A percentile compares a stretch with the other conserved stretches of the same genome.
phyloP scores from a whole-genome alignment of 2,113 vertebrate species.

The Collichthys lucidus region DNA sequence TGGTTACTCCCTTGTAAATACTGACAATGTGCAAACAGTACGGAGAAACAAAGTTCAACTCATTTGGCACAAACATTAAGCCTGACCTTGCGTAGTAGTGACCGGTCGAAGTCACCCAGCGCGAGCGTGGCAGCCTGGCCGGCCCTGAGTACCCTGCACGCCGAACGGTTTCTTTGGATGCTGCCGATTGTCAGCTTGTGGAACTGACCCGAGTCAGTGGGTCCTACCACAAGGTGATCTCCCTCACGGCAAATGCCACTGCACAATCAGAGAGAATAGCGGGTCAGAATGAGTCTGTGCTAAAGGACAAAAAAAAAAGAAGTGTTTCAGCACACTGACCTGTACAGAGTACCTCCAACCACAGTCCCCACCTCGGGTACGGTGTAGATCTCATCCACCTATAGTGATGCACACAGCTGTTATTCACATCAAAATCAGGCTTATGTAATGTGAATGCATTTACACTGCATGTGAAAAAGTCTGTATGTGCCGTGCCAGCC shows the following conservation, averaged over 20 bases:
- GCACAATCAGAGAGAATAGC: conserved; percentile 39
- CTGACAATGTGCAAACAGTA: background rate
- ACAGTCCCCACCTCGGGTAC: conserved; percentile 98
- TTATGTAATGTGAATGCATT: background rate
- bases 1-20: background rate
- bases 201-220: conserved; percentile 92
- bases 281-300: background rate
- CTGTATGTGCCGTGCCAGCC: background rate
- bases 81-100: conserved; percentile 94
- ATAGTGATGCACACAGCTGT: conserved; percentile 39
- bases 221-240: conserved; percentile 94
- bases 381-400: conserved; percentile 99
- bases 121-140: conserved; percentile 97
- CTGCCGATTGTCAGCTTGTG: conserved; percentile 92
- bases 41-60: background rate
- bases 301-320: background rate
- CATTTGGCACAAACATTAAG: background rate
- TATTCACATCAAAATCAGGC: conserved; percentile 12
- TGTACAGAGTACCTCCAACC: conserved; percentile 96
- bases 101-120: conserved; percentile 93
- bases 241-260: conserved; percentile 98
- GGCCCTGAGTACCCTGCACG: conserved; percentile 93
- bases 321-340: conserved; percentile 81
- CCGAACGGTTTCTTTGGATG: conserved; percentile 97
- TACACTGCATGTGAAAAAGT: background rate